Base-by-base conservation (phyloP, 2,113 vertebrate genomes). In the Telmatochromis bifrenatus region DNA sequence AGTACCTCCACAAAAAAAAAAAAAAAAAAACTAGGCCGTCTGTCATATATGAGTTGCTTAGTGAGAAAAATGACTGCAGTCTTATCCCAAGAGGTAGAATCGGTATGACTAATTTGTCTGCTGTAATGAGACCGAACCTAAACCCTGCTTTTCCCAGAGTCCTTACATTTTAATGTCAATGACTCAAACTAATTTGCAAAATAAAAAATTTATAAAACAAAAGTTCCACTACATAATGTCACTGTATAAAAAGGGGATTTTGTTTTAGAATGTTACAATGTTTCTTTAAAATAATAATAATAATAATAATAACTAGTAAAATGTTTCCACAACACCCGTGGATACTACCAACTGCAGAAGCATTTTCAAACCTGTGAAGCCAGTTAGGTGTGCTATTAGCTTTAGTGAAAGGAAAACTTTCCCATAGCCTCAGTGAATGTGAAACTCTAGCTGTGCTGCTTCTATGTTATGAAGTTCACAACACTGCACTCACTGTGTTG, bases 391-490 rank as follows among this genome's bases (percentile, higher is more conserved):
- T 81, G 80, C 37, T 91, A 47, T 70, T 56, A 35, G 45, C 15
- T 47, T 39, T 37, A 55, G 13, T 23, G 42, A 84, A 90, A 90
- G 53, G 88, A 88, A 77, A 88, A 79, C 83, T 85, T 87, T 88
- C 53, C 85, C 53, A 35, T 23, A 14, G 79, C 75, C 73, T 83
- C 2, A 7, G 35, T 88, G 82, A 73, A 75, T 81, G 83, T 89
- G 91, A 94, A 95, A 93, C 87, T 91, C 92, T 91, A 91, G 88
- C 91, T 90, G 84, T 83, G 86, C 75, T 79, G 75, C 84, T 88
- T 92, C 92, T 49, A 31, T 91, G 88, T 87, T 81, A 83, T 33
- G 58, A 55, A 62, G 81, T 88, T 89, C 55, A 79, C 68, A 88
- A 84, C 89, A 82, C 84, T 87, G 88, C 79, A 80, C 53, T 84